A percentile compares a stretch with the other conserved stretches of the same genome.
phyloP scores from a whole-genome alignment of 2,113 vertebrate species.

The Indicator indicator region DNA sequence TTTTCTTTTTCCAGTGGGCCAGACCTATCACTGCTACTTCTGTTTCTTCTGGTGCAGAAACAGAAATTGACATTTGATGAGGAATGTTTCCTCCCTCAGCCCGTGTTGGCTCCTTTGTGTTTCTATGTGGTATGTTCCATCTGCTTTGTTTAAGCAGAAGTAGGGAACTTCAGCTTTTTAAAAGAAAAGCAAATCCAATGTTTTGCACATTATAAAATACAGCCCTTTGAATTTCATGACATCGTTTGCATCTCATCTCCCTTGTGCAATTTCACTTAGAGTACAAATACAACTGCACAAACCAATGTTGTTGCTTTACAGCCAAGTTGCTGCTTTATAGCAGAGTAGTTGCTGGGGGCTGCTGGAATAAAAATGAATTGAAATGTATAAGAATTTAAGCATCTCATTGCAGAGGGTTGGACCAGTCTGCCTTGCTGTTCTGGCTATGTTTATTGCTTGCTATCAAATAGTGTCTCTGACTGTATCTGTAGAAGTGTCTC shows the following conservation, averaged over 20 bases:
- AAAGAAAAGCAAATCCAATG: not conserved
- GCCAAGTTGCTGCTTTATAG: not conserved
- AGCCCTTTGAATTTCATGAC: not conserved
- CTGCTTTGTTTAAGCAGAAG: not conserved
- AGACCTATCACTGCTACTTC: not conserved
- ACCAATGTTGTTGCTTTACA: not conserved
- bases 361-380: not conserved
- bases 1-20: not conserved
- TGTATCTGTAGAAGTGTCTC: not conserved
- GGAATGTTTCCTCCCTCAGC: not conserved
- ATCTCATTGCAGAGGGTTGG: not conserved
- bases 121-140: not conserved
- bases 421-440: not conserved
- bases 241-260: rapidly evolving
- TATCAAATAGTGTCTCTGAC: not conserved
- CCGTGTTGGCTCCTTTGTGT: not conserved
- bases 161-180: not conserved
- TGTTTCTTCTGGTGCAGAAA: not conserved
- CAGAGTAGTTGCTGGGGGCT: not conserved
- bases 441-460: not conserved
- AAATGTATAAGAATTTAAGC: not conserved
- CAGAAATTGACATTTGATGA: not conserved
- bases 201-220: not conserved
- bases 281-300: not conserved
- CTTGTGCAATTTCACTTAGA: not conserved